phyloP scores from a whole-genome alignment of 2,888 invertebrate genomes.

The Ichneumoninae sp. region DNA sequence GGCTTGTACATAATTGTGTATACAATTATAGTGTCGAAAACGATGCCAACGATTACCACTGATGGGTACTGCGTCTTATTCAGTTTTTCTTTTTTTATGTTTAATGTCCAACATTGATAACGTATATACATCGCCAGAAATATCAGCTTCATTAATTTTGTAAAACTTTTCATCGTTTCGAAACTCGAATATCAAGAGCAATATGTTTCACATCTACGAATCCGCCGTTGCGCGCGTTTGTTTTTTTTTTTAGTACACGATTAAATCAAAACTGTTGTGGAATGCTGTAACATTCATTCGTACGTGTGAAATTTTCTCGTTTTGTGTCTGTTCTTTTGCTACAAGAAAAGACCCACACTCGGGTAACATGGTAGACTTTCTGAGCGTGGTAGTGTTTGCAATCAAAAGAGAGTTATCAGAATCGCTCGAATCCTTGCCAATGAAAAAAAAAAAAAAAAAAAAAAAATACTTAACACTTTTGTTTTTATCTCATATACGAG shows the following conservation, averaged over 20 bases:
- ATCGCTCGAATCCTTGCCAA: slow-evolving; percentile 35
- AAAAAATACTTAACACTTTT: slow-evolving; percentile 16
- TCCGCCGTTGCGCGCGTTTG: slow-evolving; percentile 4
- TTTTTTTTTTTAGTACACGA: slow-evolving; percentile 4
- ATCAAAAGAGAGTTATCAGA: slow-evolving; percentile 53
- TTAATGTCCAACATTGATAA: slow-evolving; percentile 36
- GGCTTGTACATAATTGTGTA: slow-evolving; percentile 44
- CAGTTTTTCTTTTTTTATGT: slow-evolving; percentile 41
- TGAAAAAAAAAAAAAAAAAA: not conserved
- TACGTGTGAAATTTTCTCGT: slow-evolving; percentile 31
- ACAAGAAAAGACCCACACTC: slow-evolving; percentile 37
- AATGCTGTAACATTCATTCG: slow-evolving; percentile 49
- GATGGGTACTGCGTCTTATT: slow-evolving; percentile 23
- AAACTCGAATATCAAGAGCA: slow-evolving; percentile 22
- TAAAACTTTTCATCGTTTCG: not conserved
- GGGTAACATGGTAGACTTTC: slow-evolving; percentile 60
- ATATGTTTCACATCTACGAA: slow-evolving; percentile 22
- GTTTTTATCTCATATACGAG: slow-evolving; percentile 16
- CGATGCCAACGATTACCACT: slow-evolving; percentile 36
- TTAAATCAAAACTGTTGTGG: slow-evolving; percentile 39
- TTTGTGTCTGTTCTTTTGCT: slow-evolving; percentile 33
- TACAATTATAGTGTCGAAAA: slow-evolving; percentile 34
- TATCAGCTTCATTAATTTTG: slow-evolving; percentile 2
- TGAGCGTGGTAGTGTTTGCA: slow-evolving; percentile 48
- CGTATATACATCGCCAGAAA: slow-evolving; percentile 51